phyloP scores from a whole-genome alignment of 92 coral and sea anemone genomes.

The Palythoa grandis region DNA sequence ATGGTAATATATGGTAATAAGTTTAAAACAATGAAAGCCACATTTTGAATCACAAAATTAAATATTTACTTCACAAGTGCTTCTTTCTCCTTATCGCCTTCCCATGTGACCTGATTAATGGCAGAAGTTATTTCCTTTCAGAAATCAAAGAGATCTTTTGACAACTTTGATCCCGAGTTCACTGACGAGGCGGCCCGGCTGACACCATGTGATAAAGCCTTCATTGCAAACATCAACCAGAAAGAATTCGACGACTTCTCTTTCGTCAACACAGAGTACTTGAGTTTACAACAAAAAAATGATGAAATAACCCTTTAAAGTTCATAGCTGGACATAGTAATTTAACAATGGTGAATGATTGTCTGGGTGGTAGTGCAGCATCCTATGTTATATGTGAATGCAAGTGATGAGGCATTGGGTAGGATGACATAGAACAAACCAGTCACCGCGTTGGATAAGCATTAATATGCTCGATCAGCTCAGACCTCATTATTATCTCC shows the following conservation, averaged over 20 bases:
- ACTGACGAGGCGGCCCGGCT: slow-evolving; percentile 99
- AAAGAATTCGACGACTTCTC: slow-evolving; percentile 95
- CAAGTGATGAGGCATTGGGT: background rate
- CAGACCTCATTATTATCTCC: no score
- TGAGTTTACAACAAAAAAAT: slow-evolving; percentile 47
- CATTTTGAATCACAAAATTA: no score
- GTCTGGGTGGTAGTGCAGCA: background rate
- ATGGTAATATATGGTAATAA: no score
- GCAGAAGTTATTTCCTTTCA: slow-evolving; percentile 23
- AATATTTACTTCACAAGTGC: no score
- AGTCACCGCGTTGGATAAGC: no score
- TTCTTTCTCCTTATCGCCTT: no score
- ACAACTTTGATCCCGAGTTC: slow-evolving; percentile 98
- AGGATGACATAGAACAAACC: background rate
- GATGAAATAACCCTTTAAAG: slow-evolving; percentile 70
- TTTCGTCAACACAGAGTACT: slow-evolving; percentile 85
- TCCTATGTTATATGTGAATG: no score
- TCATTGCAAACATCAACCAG: slow-evolving; percentile 97
- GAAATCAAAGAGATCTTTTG: slow-evolving; percentile 99
- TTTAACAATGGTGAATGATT: background rate
- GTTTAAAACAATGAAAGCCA: no score
- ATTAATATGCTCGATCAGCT: no score
- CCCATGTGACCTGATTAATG: no score
- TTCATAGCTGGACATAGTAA: background rate
- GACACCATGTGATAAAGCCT: slow-evolving; percentile 98